Conservation (phyloP, 2,797 vertebrate species). For the Dromococcyx pavoninus region DNA sequence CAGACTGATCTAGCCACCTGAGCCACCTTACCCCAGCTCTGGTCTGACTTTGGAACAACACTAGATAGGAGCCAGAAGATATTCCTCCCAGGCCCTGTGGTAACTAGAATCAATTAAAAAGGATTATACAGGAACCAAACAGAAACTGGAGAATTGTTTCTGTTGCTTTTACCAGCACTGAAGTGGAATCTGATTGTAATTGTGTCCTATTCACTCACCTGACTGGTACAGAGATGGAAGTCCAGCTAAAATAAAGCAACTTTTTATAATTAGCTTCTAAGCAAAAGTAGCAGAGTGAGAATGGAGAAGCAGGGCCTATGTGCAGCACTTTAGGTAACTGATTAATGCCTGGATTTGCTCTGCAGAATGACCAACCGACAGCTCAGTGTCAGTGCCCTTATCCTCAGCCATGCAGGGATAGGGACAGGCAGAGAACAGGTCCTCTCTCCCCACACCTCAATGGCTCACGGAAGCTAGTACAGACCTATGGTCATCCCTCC, state of each 20-base stretch:
- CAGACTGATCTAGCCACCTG: neutral
- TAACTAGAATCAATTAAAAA: neutral
- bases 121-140: neutral
- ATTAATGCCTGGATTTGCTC: neutral
- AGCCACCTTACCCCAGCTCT: neutral
- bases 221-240: neutral
- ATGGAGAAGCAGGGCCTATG: neutral
- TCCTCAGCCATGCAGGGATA: neutral
- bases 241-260: neutral
- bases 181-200: neutral
- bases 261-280: neutral
- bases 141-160: neutral
- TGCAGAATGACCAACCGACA: rapidly evolving
- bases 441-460: neutral
- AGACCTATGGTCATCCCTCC: neutral
- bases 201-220: neutral
- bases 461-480: neutral
- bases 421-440: neutral
- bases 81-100: neutral
- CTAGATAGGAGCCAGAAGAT: neutral
- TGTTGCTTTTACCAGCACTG: neutral
- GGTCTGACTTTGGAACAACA: neutral
- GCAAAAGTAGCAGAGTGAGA: neutral
- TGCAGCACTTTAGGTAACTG: neutral
- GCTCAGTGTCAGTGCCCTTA: neutral